phyloP scores from a whole-genome alignment of 35 echinoderm and acorn worm species.

The Patiria miniata region DNA sequence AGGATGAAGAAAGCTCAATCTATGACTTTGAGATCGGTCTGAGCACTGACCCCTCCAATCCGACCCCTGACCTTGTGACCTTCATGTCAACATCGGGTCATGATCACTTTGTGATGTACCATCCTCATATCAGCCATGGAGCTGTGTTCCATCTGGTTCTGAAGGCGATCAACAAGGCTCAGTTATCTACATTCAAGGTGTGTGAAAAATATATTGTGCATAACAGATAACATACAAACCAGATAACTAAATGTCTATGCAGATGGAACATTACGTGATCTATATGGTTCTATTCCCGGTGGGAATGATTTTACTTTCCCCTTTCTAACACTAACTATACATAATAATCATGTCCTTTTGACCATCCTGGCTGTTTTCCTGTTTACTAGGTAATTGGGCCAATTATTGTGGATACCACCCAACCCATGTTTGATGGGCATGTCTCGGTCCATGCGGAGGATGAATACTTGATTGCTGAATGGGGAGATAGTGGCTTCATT shows the following conservation, averaged over 20 bases:
- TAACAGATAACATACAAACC: too few species aligned
- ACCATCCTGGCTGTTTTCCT: neutral
- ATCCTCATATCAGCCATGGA: constrained; percentile 42
- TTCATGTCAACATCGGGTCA: constrained; percentile 40
- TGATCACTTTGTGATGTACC: constrained; percentile 34
- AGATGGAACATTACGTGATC: too few species aligned
- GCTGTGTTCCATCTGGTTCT: constrained; percentile 29
- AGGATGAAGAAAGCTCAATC: constrained; percentile 27
- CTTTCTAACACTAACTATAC: neutral
- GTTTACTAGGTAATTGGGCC: constrained; percentile 48
- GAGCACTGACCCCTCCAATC: constrained; percentile 14
- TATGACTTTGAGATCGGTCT: constrained; percentile 39
- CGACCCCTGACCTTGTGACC: constrained; percentile 37
- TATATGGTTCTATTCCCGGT: too few species aligned
- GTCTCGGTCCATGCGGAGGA: neutral
- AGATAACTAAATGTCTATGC: too few species aligned
- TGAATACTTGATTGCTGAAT: constrained; percentile 23
- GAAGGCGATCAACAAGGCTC: constrained; percentile 46
- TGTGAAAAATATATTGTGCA: neutral
- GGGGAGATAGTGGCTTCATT: constrained; percentile 6
- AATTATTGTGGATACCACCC: constrained; percentile 50
- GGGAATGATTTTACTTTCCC: too few species aligned
- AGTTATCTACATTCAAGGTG: constrained; percentile 45
- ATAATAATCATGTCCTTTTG: neutral
- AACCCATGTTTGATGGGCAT: constrained; percentile 23